Evolutionary conservation across 2,797 vertebrate genomes (phyloP).

Genomic region (Centropyge bicolor): DNA sequence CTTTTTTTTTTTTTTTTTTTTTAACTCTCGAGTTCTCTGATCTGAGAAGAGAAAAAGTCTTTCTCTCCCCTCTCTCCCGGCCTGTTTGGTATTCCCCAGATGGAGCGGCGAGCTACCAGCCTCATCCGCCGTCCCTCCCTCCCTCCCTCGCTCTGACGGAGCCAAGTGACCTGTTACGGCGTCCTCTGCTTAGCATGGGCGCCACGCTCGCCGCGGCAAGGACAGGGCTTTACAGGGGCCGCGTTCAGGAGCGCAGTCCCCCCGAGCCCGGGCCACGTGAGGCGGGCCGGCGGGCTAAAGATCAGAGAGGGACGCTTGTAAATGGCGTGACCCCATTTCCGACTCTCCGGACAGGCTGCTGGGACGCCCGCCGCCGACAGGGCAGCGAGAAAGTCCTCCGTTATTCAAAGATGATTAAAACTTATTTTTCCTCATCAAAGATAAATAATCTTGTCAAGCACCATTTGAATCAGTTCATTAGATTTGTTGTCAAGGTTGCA

Average conservation of each 20-base stretch:
- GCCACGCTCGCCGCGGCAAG: conserved; percentile 34
- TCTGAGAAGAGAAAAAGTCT: conserved; percentile 57
- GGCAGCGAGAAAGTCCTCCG: background rate
- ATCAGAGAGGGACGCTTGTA: conserved; percentile 39
- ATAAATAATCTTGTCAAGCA: conserved; percentile 13
- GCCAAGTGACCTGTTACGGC: conserved; percentile 63
- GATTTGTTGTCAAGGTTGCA: conserved; percentile 16
- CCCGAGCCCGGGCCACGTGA: conserved; percentile 18
- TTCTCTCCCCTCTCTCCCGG: conserved; percentile 32
- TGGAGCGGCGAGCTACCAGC: conserved; percentile 36
- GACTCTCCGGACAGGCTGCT: background rate
- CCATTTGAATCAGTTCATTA: conserved; percentile 13
- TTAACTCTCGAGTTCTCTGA: conserved; percentile 52
- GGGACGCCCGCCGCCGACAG: background rate
- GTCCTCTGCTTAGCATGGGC: conserved; percentile 53
- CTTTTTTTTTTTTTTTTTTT: conserved; percentile 53
- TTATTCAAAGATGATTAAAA: conserved; percentile 8
- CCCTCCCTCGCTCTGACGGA: conserved; percentile 42
- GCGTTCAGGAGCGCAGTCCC: conserved; percentile 39
- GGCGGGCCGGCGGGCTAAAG: conserved; percentile 24
- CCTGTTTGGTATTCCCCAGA: conserved; percentile 74
- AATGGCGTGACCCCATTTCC: conserved; percentile 29
- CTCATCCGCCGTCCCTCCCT: conserved; percentile 23
- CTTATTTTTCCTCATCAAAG: conserved; percentile 11
- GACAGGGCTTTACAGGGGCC: conserved; percentile 40